Evolutionary conservation across 2,888 invertebrate genomes (phyloP), one percentile per base, ranked within the genome.

Genomic region (Aspidiotus destructor): DNA sequence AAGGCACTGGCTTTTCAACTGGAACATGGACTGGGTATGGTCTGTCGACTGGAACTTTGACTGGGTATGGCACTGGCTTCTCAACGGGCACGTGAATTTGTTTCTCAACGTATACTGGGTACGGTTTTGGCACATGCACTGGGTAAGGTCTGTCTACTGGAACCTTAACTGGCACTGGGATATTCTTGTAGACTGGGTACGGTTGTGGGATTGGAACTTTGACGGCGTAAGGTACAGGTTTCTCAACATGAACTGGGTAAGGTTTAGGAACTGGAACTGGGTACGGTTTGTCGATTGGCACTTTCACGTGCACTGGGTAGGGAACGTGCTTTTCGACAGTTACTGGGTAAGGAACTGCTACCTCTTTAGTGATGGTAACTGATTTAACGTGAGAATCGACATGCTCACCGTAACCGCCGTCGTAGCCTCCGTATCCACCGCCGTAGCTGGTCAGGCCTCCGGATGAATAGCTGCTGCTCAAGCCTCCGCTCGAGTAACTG

Each of bases 61-160:
- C 77, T 11, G 78, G 76, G 41, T 77, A 77, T 9, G 83, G 83
- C 17, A 81, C 78, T 54, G 80, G 80, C 60, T 81, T 81, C 70
- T 79, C 76, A 8, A 81, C 79, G 40, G 79, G 78, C 72, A 77
- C 78, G 10, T 80, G 81, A 16, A 87, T 85, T 75, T 83, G 86
- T 79, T 86, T 88, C 72, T 87, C 84, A 41, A 88, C 85, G 77
- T 86, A 85, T 7, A 88, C 86, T 73, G 86, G 86, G 81, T 86
- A 87, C 7, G 87, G 88, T 75, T 84, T 86, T 75, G 86, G 85
- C 2, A 88, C 83, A 73, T 85, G 72, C 28, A 73, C 73, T 11
- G 73, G 73, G 67, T 73, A 72, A 8, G 73, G 73, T 28, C 73
- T 60, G 69, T 74, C 72, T 41, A 73, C 73, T 15, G 72, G 73